Base-by-base conservation (phyloP, 2,113 vertebrate genomes). In the Laticauda laticaudata region DNA sequence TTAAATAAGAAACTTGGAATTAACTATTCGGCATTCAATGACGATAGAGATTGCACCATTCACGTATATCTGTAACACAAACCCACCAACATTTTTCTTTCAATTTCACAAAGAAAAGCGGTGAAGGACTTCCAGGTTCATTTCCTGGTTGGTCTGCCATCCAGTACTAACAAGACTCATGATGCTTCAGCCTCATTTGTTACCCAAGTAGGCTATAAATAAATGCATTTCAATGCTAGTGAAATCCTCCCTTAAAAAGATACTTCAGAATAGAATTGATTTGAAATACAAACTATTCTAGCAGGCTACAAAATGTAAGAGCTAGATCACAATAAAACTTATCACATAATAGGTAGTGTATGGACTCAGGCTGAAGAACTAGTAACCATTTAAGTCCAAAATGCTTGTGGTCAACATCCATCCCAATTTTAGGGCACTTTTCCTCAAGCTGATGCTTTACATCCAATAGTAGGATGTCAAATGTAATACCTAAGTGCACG, bases 301-400 rank as follows among this genome's bases (percentile, higher is more conserved):
- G 94, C 94, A 94, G 88, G 94, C 96, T 95, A 94, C 93, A 95
- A 95, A 18, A 94, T 95, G 93, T 95, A 96, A 87, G 92, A 95
- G 95, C 9, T 94, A 93, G 85, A 39, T 95, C 94, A 94, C 91
- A 87, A 3, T 92, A 94, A 93, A 75, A 93, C 92, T 92, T 96
- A 86, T 89, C 15, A 90, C 34, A 81, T 91, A 91, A 88, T 93
- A 55, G 91, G 34, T 26, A 91, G 56, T 9, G 24, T 5, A 9
- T 43, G 93, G 75, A 81, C 91, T 10, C 75, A 86, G 43, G 14
- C n/a, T 55, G 85, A 86, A 54, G 34, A 85, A 54, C 53, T 86
- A 53, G 0, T 34, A 86, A 89, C 2, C 91, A 86, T 29, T 9
- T 34, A 90, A 29, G 43, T 20, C 24, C 56, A 61, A 64, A 57